Base-by-base conservation (phyloP, 2,797 vertebrate species). In the Cryptoblepharus egeriae region DNA sequence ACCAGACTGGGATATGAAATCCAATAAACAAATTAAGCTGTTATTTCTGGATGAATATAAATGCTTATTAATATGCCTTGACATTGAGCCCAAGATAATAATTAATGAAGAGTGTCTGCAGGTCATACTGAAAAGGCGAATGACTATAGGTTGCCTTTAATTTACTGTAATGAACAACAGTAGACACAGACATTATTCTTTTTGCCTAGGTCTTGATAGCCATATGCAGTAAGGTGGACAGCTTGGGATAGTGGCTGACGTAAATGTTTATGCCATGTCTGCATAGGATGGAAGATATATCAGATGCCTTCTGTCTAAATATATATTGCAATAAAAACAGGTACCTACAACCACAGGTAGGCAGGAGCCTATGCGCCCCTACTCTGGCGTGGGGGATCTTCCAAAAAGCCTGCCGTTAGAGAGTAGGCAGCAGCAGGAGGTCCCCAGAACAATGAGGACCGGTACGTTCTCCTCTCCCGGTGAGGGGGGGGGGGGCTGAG, bases 1-100 rank as follows among this genome's bases (percentile, higher is more conserved):
- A 57, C 61, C n/a, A 22, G 35, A 67, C 73, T 75, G 55, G 49
- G 18, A 75, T 81, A 58, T 75, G 13, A 75, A 75, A 67, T 58
- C 49, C 35, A 81, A 81, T 55, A 67, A 74, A 55, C 32, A 52
- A 71, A 81, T 75, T 81, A 65, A 74, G 60, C 45, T 55, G 39
- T 73, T 60, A 32, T 20, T 71, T 71, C 37, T 80, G 68, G 57
- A 61, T 45, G 78, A 80, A 61, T 57, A 80, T 68, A 61, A 70
- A 49, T 70, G 37, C 68, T 74, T 73, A 74, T 74, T 74, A 73
- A 65, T 74, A 65, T 65, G 28, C 45, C 61, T 64, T 75, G 79
- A 55, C 71, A 39, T 42, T 65, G 32, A 67, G 35, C 52, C 4
- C 35, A n/a, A 39, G 18, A 65, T 16, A 64, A 81, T 42, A 73